These are phyloP conservation scores for Tenebrio molitor DNA, from an alignment of 1,140 invertebrate genomes.

Conservation along the genomic window DNA sequence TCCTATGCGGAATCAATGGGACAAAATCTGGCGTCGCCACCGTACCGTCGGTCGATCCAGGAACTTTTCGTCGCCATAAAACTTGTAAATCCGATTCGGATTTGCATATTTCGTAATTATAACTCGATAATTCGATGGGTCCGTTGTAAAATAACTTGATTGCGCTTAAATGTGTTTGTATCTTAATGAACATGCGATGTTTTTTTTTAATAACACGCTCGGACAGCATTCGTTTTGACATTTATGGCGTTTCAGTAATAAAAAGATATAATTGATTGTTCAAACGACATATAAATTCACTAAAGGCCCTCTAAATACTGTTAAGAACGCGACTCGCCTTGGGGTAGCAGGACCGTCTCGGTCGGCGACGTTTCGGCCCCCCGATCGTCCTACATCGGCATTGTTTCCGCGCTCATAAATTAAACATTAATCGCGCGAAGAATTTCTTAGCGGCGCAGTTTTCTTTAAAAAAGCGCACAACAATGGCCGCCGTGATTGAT, in stretches of 20 bases:
- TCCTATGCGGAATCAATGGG: too few relatives aligned
- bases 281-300: not conserved
- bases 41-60: too few relatives aligned
- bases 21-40: too few relatives aligned
- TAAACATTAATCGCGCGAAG: slow-evolving; percentile 5
- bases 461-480: slow-evolving; percentile 11
- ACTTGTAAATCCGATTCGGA: not conserved
- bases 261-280: slow-evolving; percentile 35
- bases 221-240: slow-evolving; percentile 15
- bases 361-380: too few relatives aligned
- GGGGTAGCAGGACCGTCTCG: not conserved
- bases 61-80: not conserved
- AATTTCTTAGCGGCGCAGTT: too few relatives aligned
- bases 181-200: slow-evolving; percentile 30
- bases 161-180: slow-evolving; percentile 14
- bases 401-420: too few relatives aligned
- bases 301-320: slow-evolving; percentile 15
- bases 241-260: slow-evolving; percentile 16
- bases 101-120: slow-evolving; percentile 31
- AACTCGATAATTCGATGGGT: not conserved
- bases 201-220: slow-evolving; percentile 23
- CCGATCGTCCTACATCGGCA: too few relatives aligned
- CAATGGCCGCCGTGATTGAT: slow-evolving; percentile 31
- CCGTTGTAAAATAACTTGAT: too few relatives aligned
- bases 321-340: not conserved